Evolutionary conservation across 2,797 vertebrate species (phyloP).

Genomic region (Gymnoscopelus braueri): DNA sequence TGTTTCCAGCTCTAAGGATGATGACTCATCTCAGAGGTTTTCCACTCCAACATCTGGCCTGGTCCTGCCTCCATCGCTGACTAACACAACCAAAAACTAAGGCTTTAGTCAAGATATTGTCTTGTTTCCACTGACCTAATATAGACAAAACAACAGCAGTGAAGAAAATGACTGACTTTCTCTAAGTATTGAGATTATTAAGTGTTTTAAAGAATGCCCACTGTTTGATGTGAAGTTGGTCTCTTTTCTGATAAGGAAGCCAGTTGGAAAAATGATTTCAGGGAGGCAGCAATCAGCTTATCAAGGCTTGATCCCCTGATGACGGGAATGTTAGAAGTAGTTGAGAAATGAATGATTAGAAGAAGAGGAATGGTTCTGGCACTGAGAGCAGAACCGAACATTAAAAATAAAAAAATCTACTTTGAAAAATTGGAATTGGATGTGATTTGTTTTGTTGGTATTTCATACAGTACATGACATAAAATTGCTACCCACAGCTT

Average conservation of each 20-base stretch:
- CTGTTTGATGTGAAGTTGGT: slow-evolving; percentile 15
- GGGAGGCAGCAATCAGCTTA: too few species aligned
- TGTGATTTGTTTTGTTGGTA: too few species aligned
- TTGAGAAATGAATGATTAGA: too few species aligned
- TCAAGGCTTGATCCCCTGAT: too few species aligned
- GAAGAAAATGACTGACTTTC: neutral
- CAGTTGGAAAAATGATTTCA: too few species aligned
- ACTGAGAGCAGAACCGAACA: too few species aligned
- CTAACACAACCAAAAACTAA: slow-evolving; percentile 30
- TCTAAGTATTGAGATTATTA: slow-evolving; percentile 19
- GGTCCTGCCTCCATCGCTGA: slow-evolving; percentile 30
- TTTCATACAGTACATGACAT: too few species aligned
- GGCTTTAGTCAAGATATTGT: slow-evolving; percentile 52
- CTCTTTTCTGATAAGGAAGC: neutral
- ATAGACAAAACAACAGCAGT: slow-evolving; percentile 58
- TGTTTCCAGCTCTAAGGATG: slow-evolving; percentile 39
- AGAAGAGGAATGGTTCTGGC: too few species aligned
- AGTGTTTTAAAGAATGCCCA: slow-evolving; percentile 28
- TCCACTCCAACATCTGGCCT: slow-evolving; percentile 67
- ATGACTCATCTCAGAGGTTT: slow-evolving; percentile 61
- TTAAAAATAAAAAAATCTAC: too few species aligned
- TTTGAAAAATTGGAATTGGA: too few species aligned
- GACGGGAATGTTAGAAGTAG: too few species aligned
- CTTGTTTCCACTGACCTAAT: slow-evolving; percentile 56
- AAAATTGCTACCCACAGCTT: too few species aligned